Base-by-base conservation (phyloP, 2,113 vertebrate species). In the Thinocorus orbignyianus region DNA sequence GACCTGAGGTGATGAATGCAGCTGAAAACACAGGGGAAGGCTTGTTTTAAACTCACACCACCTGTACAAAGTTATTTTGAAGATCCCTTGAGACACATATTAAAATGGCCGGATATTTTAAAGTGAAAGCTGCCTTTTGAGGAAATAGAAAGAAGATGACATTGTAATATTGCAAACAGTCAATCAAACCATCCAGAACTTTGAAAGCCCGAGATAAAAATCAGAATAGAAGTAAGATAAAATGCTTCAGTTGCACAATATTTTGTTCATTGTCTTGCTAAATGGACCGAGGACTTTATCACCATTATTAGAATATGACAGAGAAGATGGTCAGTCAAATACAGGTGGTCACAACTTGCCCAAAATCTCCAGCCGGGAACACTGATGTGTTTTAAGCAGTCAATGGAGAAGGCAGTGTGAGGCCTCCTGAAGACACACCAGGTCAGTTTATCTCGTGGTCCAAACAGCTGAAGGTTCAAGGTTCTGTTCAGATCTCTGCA, bases 281-380 rank as follows among this genome's bases (percentile, higher is more conserved):
- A 86, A 61, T 8, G 31, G 19, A 77, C 14, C 0, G 0, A 77
- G 8, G 24, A 35, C 10, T 35, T 44, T 24, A 39, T n/a, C 14
- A 31, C 19, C 41, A 26, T 31, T 57, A 33, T 5, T 13, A 57
- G 39, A 71, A 44, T 8, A 44, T 22, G 15, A 41, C 11, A 82
- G 41, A 88, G 44, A 66, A 57, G 3, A 48, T 22, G 28, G 16
- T 2, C 65, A 55, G 26, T 41, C 26, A 93, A 42, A 69, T 11
- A 51, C 0, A 39, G 18, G 13, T 26, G 13, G 11, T 19, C 4
- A 13, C 24, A 24, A 76, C 37, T 60, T 54, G 31, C 23, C n/a
- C 30, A 26, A 68, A 31, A 10, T 7, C 19, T 51, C 55, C 46
- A 71, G 33, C 55, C 17, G 10, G 42, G 37, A 77, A 24, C 24